Base-by-base conservation (phyloP, 2,888 invertebrate species). In the Agrotis clavis region DNA sequence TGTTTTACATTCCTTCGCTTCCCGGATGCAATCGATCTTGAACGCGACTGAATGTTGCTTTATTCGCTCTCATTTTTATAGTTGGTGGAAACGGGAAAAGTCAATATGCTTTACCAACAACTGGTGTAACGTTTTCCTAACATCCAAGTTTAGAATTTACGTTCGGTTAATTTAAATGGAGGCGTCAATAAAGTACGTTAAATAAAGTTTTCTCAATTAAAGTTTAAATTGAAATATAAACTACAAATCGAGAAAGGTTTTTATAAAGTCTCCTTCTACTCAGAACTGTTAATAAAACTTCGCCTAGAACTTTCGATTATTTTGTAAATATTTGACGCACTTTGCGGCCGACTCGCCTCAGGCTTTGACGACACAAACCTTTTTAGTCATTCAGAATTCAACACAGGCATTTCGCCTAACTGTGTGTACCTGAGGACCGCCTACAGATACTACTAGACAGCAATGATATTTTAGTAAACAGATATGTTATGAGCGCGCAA, bases 21-120 rank as follows among this genome's bases (percentile, higher is more conserved):
- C 73, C 70, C 81, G 77, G 75, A 77, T 83, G 83, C 85, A 82
- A 85, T 85, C 83, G 79, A 83, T 85, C 87, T 85, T 69, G 71
- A 75, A 86, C 73, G 74, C 68, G 77, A 67, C 68, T 67, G 82
- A 86, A 80, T 81, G 74, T 60, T 61, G 53, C n/a, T 76, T 71
- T 82, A 56, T 73, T 64, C 71, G 50, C 51, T 66, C 48, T 68
- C 45, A 68, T 76, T 69, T 71, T 67, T 83, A 69, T 68, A 64
- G 63, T 71, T 57, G n/a, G 60, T 13, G 21, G 61, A 48, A 54
- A 77, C 56, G 61, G 50, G 56, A 51, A 64, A 63, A 72, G 80
- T 48, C 51, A 16, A 75, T 74, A 74, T 18, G 45, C 53, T 59
- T 56, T 61, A 47, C n/a, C n/a, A n/a, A n/a, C n/a, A n/a, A n/a